Evolutionary conservation across 2,888 invertebrate species (phyloP).

Genomic region (Hartigia nigra): DNA sequence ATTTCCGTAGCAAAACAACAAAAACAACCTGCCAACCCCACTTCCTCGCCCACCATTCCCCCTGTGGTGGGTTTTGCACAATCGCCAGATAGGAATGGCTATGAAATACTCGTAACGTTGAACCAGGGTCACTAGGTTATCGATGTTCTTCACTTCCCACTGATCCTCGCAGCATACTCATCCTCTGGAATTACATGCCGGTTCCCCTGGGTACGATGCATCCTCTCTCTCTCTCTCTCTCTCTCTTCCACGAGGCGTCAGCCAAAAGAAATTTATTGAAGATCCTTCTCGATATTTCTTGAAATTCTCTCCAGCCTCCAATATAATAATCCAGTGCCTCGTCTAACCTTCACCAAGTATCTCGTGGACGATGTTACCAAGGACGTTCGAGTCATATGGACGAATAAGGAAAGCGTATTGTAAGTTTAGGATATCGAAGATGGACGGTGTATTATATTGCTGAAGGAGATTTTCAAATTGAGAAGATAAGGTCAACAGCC

Average conservation of each 20-base stretch:
- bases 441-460: background rate
- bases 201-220: background rate
- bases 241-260: background rate
- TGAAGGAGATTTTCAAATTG: conserved; percentile 41
- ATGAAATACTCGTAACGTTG: conserved; percentile 10
- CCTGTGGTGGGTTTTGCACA: background rate
- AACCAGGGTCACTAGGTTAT: conserved; percentile 54
- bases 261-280: background rate
- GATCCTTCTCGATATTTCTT: background rate
- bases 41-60: background rate
- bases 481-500: conserved; percentile 50
- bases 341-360: background rate
- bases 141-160: conserved; percentile 40
- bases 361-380: background rate
- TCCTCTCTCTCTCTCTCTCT: background rate
- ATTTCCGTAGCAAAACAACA: conserved; percentile 1
- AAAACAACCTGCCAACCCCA: background rate
- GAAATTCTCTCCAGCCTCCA: background rate
- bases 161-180: background rate
- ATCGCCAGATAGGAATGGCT: background rate
- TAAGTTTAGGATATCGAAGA: background rate
- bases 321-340: background rate
- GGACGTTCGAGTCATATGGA: background rate
- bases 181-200: background rate
- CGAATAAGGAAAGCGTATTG: background rate